Percentiles rank a stretch among this genome's conserved stretches.
These are phyloP conservation scores for Tenualosa thibaudeaui DNA, from an alignment of 2,797 vertebrate species.

Conservation along the genomic window DNA sequence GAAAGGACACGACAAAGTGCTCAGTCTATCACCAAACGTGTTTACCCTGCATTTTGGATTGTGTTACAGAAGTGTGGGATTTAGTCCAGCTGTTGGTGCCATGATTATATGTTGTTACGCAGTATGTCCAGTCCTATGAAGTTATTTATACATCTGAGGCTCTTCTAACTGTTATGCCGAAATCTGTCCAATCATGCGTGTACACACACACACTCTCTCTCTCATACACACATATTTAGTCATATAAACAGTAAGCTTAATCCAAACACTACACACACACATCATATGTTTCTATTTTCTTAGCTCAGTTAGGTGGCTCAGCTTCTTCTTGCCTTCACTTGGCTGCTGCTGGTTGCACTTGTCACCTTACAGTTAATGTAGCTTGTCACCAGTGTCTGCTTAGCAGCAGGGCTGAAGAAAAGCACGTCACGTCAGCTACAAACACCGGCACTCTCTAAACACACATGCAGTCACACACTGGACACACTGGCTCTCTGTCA, in stretches of 20 bases:
- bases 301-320: background rate
- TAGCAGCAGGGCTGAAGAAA: background rate
- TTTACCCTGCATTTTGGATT: background rate
- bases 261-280: background rate
- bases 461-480: background rate
- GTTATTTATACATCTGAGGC: background rate
- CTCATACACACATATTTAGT: background rate
- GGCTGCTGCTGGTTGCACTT: background rate
- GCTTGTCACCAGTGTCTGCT: background rate
- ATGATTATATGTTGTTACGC: background rate
- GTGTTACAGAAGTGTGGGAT: background rate
- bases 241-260: background rate
- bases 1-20: background rate
- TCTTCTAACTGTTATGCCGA: background rate
- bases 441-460: conserved; percentile 1
- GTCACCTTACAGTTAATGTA: background rate
- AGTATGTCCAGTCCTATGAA: conserved; percentile 13
- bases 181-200: background rate
- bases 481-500: background rate
- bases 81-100: background rate
- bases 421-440: background rate
- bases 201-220: background rate
- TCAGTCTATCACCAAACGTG: background rate
- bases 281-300: background rate
- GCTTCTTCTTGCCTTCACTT: background rate